These are phyloP conservation scores for Stenodema calcarata DNA, from an alignment of 2,888 invertebrate species.

Conservation along the genomic window DNA sequence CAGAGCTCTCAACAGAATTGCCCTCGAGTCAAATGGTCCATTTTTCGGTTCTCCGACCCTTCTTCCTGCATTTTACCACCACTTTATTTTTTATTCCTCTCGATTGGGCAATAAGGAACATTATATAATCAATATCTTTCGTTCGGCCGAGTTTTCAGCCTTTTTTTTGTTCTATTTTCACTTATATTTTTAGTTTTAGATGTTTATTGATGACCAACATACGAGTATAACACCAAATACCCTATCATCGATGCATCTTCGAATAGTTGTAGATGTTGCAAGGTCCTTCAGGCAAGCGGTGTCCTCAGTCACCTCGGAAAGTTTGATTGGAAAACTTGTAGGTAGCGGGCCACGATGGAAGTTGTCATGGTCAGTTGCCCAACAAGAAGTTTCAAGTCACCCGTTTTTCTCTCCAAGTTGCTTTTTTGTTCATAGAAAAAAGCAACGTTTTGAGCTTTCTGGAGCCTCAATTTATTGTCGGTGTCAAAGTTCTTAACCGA, in stretches of 20 bases:
- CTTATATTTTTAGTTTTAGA: no score
- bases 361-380: not conserved
- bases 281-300: not conserved
- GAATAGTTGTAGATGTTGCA: not conserved
- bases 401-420: not conserved
- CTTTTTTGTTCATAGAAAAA: not conserved
- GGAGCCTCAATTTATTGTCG: not conserved
- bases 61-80: not conserved
- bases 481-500: not conserved
- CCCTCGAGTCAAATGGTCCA: not conserved
- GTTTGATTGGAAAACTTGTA: not conserved
- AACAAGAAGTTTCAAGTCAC: not conserved
- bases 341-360: not conserved
- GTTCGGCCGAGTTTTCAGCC: no score
- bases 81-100: not conserved
- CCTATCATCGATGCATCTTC: no score
- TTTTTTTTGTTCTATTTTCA: no score
- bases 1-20: not conserved
- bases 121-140: no score
- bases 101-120: no score
- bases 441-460: not conserved
- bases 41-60: not conserved
- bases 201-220: no score
- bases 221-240: no score
- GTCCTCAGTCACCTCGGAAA: not conserved